These are phyloP conservation scores for Entomyzon cyanotis DNA, from an alignment of 2,113 vertebrate genomes.

Conservation along the genomic window DNA sequence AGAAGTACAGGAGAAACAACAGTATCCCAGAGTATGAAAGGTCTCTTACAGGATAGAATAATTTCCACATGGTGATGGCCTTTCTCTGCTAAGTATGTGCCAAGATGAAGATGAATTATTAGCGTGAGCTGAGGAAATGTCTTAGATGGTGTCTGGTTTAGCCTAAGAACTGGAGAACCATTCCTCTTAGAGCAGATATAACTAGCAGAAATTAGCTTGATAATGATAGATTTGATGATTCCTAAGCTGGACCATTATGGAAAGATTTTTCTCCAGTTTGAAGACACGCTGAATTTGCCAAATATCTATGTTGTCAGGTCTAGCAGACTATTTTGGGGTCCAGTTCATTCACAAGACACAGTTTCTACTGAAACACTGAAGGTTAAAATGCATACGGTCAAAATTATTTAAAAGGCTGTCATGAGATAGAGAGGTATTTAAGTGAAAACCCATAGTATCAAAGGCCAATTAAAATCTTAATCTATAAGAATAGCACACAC, in stretches of 20 bases:
- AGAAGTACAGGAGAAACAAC: background rate
- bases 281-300: background rate
- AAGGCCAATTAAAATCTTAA: background rate
- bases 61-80: background rate
- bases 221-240: background rate
- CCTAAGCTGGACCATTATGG: background rate
- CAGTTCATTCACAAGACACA: background rate
- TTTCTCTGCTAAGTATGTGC: background rate
- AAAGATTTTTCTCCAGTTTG: background rate
- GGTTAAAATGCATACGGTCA: background rate
- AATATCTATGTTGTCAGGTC: background rate
- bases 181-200: background rate
- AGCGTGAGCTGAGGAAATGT: background rate
- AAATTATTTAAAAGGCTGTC: background rate
- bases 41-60: background rate
- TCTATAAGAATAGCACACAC: background rate
- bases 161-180: background rate
- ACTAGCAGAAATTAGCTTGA: background rate
- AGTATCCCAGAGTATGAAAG: fast-evolving
- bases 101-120: background rate
- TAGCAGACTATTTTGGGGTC: background rate
- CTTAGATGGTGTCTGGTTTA: background rate
- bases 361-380: background rate
- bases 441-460: background rate
- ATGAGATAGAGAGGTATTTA: background rate